A percentile compares a stretch with the other conserved stretches of the same genome.
phyloP scores from a whole-genome alignment of 2,888 invertebrate genomes.

The Phasia obesa region DNA sequence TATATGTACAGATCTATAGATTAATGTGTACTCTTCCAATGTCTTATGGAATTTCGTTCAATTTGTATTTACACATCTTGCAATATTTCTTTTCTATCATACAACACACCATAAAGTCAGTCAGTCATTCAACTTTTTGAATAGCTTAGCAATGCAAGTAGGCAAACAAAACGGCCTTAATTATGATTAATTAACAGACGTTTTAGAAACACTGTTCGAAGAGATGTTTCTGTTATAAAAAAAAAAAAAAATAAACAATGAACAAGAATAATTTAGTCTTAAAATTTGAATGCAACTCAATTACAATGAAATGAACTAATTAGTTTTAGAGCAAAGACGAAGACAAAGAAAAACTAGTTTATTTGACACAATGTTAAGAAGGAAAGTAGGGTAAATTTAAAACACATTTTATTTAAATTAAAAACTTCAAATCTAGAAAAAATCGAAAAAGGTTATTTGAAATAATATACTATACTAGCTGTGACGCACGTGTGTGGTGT shows the following conservation, averaged over 20 bases:
- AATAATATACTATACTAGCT: too few relatives aligned
- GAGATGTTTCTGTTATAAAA: constrained; percentile 13
- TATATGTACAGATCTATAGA: too few relatives aligned
- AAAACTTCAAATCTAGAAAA: too few relatives aligned
- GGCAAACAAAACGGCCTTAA: constrained; percentile 35
- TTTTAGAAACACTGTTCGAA: constrained; percentile 6
- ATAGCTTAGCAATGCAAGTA: neutral
- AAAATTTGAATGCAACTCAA: constrained; percentile 32
- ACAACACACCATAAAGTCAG: neutral
- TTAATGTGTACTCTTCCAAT: too few relatives aligned
- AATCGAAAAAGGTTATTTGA: too few relatives aligned
- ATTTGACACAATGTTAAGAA: too few relatives aligned
- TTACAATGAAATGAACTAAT: constrained; percentile 26
- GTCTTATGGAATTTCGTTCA: neutral
- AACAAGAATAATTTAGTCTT: constrained; percentile 19
- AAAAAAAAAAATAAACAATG: neutral
- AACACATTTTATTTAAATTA: too few relatives aligned
- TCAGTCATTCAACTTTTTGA: constrained; percentile 56
- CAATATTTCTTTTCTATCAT: neutral
- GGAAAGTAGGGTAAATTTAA: too few relatives aligned
- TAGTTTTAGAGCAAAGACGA: constrained; percentile 13
- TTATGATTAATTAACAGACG: constrained; percentile 55
- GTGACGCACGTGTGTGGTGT: too few relatives aligned
- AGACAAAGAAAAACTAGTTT: too few relatives aligned
- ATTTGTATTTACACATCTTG: neutral